Evolutionary conservation across 2,888 invertebrate genomes (phyloP).

Genomic region (Chrysolina haemoptera): DNA sequence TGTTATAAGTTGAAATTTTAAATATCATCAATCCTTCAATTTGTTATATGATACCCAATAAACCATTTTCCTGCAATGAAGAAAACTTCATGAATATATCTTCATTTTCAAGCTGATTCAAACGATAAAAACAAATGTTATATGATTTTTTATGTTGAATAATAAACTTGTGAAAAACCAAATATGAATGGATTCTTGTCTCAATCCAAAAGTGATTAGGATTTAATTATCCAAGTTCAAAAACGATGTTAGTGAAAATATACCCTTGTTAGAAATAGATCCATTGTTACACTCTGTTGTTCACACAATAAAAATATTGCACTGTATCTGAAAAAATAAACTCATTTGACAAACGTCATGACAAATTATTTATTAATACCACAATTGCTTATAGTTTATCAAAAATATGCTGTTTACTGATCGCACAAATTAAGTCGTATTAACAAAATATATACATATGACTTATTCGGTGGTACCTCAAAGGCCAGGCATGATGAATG

Average conservation of each 20-base stretch:
- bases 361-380: background rate
- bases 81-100: background rate
- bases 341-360: background rate
- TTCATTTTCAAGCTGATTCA: background rate
- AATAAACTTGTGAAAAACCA: background rate
- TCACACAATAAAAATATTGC: background rate
- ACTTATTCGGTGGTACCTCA: slow-evolving; percentile 63
- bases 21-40: background rate
- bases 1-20: too few relatives aligned
- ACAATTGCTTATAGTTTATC: background rate
- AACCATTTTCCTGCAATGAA: too few relatives aligned
- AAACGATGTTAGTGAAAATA: slow-evolving; percentile 14
- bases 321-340: slow-evolving; percentile 9
- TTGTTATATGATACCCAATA: background rate
- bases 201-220: background rate
- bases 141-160: too few relatives aligned
- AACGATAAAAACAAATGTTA: too few relatives aligned
- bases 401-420: background rate
- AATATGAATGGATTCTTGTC: background rate
- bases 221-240: background rate
- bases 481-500: slow-evolving; percentile 92
- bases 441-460: background rate
- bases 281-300: background rate
- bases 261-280: background rate
- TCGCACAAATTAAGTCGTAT: background rate